Conservation (phyloP, 2,113 vertebrate genomes). For the Lamprotornis superbus region DNA sequence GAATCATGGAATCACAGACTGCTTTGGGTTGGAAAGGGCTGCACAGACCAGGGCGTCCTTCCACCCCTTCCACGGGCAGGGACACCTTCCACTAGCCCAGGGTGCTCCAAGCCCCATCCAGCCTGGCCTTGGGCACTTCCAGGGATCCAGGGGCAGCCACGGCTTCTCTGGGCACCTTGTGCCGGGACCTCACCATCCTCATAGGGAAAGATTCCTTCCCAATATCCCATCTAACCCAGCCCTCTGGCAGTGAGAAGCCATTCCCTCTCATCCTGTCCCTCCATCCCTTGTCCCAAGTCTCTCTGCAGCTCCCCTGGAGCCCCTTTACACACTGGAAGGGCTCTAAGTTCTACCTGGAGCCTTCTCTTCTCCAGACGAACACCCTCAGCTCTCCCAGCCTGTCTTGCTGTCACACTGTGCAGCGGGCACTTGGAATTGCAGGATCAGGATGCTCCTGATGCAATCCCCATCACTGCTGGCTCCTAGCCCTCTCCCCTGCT, state of each 20-base stretch:
- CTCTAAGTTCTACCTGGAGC: background rate
- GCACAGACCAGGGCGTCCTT: background rate
- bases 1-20: background rate
- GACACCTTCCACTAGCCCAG: rapidly evolving
- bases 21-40: background rate
- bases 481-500: rapidly evolving
- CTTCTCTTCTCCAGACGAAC: background rate
- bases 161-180: background rate
- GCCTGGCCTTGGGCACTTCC: rapidly evolving
- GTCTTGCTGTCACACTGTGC: background rate
- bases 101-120: rapidly evolving
- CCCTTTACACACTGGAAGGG: background rate
- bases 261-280: rapidly evolving
- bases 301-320: background rate
- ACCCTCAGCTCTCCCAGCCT: background rate
- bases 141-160: background rate
- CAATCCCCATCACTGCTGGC: background rate
- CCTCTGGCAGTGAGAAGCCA: no score
- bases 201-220: rapidly evolving
- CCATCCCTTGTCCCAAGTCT: background rate
- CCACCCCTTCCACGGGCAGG: background rate
- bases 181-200: rapidly evolving
- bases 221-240: no score
- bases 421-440: rapidly evolving
- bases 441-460: background rate